phyloP scores from a whole-genome alignment of 2,113 vertebrate genomes.

The Spea multiplicata region DNA sequence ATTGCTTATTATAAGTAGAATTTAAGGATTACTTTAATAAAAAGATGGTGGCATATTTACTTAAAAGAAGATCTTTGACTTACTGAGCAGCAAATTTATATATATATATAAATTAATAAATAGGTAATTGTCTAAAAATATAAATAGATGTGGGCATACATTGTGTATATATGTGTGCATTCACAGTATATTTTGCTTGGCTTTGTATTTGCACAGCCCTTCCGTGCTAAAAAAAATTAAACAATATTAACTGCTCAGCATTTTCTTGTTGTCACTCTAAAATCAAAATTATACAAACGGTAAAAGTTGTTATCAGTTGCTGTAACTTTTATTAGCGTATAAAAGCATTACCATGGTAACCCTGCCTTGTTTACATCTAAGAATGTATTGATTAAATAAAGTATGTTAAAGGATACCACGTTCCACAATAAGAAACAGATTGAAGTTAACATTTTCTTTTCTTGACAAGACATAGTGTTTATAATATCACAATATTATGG shows the following conservation, averaged over 20 bases:
- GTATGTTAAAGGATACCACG: neutral
- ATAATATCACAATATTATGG: slow-evolving; percentile 26
- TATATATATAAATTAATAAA: too few relatives aligned
- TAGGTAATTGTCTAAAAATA: too few relatives aligned
- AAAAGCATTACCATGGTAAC: slow-evolving; percentile 1
- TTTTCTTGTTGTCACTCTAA: neutral
- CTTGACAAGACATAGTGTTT: slow-evolving; percentile 14
- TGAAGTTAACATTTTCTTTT: neutral
- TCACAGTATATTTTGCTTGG: too few relatives aligned
- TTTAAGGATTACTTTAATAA: too few relatives aligned
- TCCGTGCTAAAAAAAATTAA: neutral
- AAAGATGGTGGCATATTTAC: too few relatives aligned
- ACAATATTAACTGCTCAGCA: neutral
- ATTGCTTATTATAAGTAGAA: too few relatives aligned
- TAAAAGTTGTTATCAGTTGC: slow-evolving; percentile 20
- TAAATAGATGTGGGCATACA: too few relatives aligned
- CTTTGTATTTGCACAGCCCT: too few relatives aligned
- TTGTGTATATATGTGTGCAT: too few relatives aligned
- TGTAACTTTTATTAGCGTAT: slow-evolving; percentile 3
- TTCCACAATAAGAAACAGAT: neutral
- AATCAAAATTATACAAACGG: slow-evolving; percentile 11
- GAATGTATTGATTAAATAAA: slow-evolving; percentile 30
- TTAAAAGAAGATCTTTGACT: too few relatives aligned
- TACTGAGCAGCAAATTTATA: too few relatives aligned
- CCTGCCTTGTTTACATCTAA: slow-evolving; percentile 7